These are phyloP conservation scores for Solenodon paradoxus DNA, from an alignment of 2,113 vertebrate genomes.

Conservation along the genomic window DNA sequence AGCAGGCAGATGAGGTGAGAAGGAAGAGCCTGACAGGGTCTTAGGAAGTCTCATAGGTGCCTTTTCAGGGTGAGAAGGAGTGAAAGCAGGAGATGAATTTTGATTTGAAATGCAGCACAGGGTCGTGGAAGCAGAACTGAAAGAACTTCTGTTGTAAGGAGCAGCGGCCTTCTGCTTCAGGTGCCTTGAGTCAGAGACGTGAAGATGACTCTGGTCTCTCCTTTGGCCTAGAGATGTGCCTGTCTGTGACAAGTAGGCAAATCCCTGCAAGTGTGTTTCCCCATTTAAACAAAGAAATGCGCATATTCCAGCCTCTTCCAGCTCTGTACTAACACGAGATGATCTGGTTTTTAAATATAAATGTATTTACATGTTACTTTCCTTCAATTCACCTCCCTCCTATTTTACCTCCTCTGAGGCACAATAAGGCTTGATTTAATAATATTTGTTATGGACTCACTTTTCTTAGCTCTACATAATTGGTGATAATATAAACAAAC, in stretches of 20 bases:
- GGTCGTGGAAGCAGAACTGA: neutral
- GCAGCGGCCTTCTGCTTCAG: neutral
- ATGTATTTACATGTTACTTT: neutral
- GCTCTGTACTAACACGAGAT: neutral
- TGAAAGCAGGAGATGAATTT: neutral
- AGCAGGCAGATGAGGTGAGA: neutral
- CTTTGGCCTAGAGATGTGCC: neutral
- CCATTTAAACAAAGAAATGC: neutral
- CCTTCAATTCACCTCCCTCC: neutral
- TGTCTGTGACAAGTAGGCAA: neutral
- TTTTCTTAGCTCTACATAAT: conserved; percentile 9
- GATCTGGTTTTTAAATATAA: neutral
- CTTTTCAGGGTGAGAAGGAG: neutral
- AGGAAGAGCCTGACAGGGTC: neutral
- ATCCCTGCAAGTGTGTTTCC: neutral
- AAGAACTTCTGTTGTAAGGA: neutral
- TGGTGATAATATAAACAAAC: conserved; percentile 17
- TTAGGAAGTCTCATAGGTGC: neutral
- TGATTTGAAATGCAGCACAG: neutral
- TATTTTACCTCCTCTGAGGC: neutral
- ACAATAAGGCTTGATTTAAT: neutral
- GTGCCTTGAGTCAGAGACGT: neutral
- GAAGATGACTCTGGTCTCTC: neutral
- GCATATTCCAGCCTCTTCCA: neutral
- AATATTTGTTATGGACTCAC: neutral